Base-by-base conservation (phyloP, 1,140 invertebrate species). In the Aricia agestis region DNA sequence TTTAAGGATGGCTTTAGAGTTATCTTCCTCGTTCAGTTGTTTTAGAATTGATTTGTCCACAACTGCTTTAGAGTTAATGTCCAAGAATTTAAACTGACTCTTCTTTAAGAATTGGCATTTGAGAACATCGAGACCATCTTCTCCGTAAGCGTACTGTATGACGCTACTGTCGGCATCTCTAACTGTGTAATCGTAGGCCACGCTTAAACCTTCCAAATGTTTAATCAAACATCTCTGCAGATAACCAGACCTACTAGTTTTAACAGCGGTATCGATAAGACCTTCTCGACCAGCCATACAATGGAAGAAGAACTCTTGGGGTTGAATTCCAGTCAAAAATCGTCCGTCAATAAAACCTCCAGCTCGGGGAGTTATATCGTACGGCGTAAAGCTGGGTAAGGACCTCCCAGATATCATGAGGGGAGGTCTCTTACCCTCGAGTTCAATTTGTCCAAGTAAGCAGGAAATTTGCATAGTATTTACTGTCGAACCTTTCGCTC, bases 251-350 rank as follows among this genome's bases (percentile, higher is more conserved):
- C 98, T 94, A 92, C 98, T 99, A 7, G 99, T 99, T 92, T 97
- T 97, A 0, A 97, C 96, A 73, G 96, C 96, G 9, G 96, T 97
- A 94, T 97, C 96, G 80, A 97, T 96, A 1, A 97, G 92, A 92
- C 96, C 96, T 94, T 99, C 99, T 91, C 99, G 94, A 74, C 99
- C 99, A 68, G 99, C 99, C 98, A 99, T 99, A 86, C 98, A 99
- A 94, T 99, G 98, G 90, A 99, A 99, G 92, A 99, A 99, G 84
- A 99, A 99, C 85, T 99, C 98, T 91, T 99, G 98, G 0, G 98
- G 98, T 82, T 97, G 95, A 74, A 99, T 98, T 69, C 99, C 99
- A 0, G 98, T 99, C 94, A 99, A 96, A 82, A 99, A 99, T 36
- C 99, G 93, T 3, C 97, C 97, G 79, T 97, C 96, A 52, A 99